These are phyloP conservation scores for Ageneiosus marmoratus DNA, from an alignment of 2,113 vertebrate species.

Conservation along the genomic window DNA sequence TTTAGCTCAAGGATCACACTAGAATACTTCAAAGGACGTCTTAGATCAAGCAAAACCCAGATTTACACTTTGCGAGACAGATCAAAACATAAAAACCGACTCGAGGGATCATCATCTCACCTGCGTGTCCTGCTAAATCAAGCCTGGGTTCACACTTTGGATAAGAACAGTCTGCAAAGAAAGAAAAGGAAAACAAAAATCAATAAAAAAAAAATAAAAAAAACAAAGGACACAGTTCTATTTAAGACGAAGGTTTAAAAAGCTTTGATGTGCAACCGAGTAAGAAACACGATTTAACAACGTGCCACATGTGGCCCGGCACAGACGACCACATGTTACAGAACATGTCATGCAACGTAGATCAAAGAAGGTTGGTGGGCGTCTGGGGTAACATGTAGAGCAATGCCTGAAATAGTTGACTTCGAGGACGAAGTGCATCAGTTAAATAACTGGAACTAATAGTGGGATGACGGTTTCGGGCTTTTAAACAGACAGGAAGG, in stretches of 20 bases:
- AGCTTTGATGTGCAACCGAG: constrained; percentile 18
- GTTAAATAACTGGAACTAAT: background rate
- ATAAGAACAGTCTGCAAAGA: constrained; percentile 45
- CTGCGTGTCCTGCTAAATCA: constrained; percentile 48
- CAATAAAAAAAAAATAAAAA: no score
- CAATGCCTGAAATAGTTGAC: background rate
- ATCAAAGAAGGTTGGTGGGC: constrained; percentile 16
- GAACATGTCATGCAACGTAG: background rate
- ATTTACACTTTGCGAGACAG: background rate
- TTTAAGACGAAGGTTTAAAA: constrained; percentile 15
- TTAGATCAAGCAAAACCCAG: background rate
- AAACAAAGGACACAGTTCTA: background rate
- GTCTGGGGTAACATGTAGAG: background rate
- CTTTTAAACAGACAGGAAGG: background rate
- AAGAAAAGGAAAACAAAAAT: background rate
- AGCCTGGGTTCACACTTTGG: constrained; percentile 50
- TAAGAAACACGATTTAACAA: background rate
- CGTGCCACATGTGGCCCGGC: background rate
- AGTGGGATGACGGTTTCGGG: background rate
- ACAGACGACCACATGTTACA: background rate
- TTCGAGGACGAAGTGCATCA: background rate
- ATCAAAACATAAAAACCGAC: background rate
- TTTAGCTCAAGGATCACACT: background rate
- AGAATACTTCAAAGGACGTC: background rate
- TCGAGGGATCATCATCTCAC: constrained; percentile 20